A percentile compares a stretch with the other conserved stretches of the same genome.
phyloP scores from a whole-genome alignment of 2,888 invertebrate genomes.

The Coecobrya sp. region DNA sequence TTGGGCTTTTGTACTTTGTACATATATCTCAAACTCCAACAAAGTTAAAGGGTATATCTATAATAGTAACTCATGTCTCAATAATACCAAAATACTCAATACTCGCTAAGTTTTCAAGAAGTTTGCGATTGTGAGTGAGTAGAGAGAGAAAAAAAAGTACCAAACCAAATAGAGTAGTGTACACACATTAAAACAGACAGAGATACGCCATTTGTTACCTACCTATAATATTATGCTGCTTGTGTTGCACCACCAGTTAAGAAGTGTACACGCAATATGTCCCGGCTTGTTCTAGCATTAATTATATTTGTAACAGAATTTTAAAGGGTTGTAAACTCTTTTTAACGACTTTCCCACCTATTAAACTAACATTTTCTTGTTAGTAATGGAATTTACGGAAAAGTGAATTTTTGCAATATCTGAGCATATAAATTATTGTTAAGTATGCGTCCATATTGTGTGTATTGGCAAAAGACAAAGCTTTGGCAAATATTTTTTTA shows the following conservation, averaged over 20 bases:
- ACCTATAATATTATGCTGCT: constrained; percentile 28
- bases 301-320: no score
- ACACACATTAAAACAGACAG: background rate
- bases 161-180: background rate
- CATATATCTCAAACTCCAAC: background rate
- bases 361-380: no score
- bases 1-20: background rate
- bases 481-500: no score
- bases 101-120: no score
- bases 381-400: no score
- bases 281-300: background rate
- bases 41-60: background rate
- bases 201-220: constrained; percentile 4
- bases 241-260: background rate
- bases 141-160: background rate
- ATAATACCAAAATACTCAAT: background rate
- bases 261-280: background rate
- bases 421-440: no score
- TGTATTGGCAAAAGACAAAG: no score
- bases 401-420: no score
- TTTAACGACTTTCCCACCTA: no score
- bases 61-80: background rate
- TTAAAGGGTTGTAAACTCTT: no score
- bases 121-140: no score
- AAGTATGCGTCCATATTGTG: no score